A percentile compares a stretch with the other conserved stretches of the same genome.
Evolutionary conservation across 2,888 invertebrate genomes (phyloP).

Genomic region (Euplagia quadripunctaria): DNA sequence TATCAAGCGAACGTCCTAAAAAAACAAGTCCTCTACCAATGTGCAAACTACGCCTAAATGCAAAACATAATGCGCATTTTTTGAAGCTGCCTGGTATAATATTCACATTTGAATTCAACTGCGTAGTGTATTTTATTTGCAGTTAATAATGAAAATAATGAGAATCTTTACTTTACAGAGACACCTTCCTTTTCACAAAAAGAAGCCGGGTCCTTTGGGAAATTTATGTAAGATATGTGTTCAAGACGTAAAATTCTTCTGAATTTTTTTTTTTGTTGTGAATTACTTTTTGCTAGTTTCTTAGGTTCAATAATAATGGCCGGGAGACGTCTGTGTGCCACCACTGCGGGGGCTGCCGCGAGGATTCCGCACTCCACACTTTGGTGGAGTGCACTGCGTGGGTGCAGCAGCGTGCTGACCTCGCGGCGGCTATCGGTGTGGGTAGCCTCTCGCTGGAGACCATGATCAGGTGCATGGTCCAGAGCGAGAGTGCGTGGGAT

Average conservation of each 20-base stretch:
- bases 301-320: not conserved
- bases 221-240: conserved; percentile 3
- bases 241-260: not conserved
- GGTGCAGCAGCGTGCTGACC: too few relatives aligned
- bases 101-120: not conserved
- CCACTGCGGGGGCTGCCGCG: too few relatives aligned
- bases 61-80: not conserved
- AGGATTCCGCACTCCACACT: too few relatives aligned
- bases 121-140: not conserved
- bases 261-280: conserved; percentile 2
- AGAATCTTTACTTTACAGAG: not conserved
- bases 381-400: too few relatives aligned
- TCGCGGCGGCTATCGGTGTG: too few relatives aligned
- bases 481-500: too few relatives aligned
- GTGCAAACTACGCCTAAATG: not conserved
- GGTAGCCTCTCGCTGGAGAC: too few relatives aligned
- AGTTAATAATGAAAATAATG: conserved; percentile 2
- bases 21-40: too few relatives aligned
- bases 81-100: not conserved
- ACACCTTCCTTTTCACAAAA: not conserved
- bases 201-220: conserved; percentile 8
- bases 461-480: too few relatives aligned
- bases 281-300: not conserved
- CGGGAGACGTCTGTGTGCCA: too few relatives aligned
- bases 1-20: too few relatives aligned